These are phyloP conservation scores for Setophaga kirtlandii DNA, from an alignment of 2,113 vertebrate species.

Conservation along the genomic window DNA sequence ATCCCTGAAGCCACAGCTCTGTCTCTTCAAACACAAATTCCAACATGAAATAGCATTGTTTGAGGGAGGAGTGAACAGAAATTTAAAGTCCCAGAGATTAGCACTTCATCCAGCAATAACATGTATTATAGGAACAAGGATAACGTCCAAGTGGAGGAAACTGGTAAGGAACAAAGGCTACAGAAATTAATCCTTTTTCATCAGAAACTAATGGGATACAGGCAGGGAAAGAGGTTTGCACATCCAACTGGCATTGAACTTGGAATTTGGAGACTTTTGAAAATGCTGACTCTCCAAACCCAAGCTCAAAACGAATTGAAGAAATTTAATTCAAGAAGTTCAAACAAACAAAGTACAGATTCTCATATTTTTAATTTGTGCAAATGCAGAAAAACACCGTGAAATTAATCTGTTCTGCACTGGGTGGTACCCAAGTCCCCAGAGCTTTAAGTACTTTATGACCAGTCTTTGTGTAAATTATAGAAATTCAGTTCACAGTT, in stretches of 20 bases:
- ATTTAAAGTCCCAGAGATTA: background rate
- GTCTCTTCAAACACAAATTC: background rate
- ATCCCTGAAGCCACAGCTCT: background rate
- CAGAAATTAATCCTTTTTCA: background rate
- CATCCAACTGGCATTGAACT: background rate
- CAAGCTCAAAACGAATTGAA: constrained; percentile 36
- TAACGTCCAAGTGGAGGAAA: background rate
- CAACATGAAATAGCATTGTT: background rate
- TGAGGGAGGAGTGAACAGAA: background rate
- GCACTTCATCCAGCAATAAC: background rate
- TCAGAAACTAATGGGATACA: background rate
- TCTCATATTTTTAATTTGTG: constrained; percentile 65
- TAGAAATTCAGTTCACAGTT: constrained; percentile 53
- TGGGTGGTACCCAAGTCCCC: constrained; percentile 59
- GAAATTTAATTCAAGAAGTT: constrained; percentile 34
- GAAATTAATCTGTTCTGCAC: constrained; percentile 74
- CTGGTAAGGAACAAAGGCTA: background rate
- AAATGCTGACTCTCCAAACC: constrained; percentile 3
- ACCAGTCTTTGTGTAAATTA: constrained; percentile 41
- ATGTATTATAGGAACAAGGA: background rate
- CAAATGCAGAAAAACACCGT: constrained; percentile 68
- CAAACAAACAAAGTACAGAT: constrained; percentile 30
- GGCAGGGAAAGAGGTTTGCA: background rate
- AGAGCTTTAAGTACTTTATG: constrained; percentile 52
- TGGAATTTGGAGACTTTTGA: background rate